These are phyloP conservation scores for Heptranchias perlo DNA, from an alignment of 2,113 vertebrate genomes.

Conservation along the genomic window DNA sequence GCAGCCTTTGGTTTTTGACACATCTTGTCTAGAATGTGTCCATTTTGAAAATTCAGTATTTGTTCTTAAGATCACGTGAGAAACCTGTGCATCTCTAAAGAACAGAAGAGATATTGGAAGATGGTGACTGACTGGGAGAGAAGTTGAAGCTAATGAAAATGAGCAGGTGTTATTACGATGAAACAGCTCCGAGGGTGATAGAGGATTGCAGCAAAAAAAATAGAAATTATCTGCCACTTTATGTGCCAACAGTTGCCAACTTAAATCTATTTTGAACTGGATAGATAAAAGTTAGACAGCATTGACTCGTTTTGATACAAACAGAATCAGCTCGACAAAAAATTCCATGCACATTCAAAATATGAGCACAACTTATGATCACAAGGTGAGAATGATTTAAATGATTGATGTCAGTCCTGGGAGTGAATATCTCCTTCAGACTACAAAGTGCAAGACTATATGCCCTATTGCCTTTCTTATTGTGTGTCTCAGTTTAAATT, in stretches of 20 bases:
- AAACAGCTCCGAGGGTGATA: neutral
- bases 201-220: neutral
- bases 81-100: neutral
- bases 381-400: neutral
- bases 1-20: too few relatives aligned
- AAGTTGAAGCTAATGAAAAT: slow-evolving; percentile 24
- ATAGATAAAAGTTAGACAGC: neutral
- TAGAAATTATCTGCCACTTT: neutral
- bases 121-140: neutral
- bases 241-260: neutral
- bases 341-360: neutral
- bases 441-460: neutral
- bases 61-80: neutral
- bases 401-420: neutral
- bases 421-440: neutral
- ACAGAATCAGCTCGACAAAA: neutral
- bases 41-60: neutral
- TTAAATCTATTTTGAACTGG: slow-evolving; percentile 13
- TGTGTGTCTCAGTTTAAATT: neutral
- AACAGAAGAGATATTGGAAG: neutral
- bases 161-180: slow-evolving; percentile 9
- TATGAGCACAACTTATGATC: neutral
- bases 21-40: neutral
- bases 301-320: neutral
- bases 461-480: too few relatives aligned